These are phyloP conservation scores for Bradypodion pumilum DNA, from an alignment of 2,797 vertebrate species.

Conservation along the genomic window DNA sequence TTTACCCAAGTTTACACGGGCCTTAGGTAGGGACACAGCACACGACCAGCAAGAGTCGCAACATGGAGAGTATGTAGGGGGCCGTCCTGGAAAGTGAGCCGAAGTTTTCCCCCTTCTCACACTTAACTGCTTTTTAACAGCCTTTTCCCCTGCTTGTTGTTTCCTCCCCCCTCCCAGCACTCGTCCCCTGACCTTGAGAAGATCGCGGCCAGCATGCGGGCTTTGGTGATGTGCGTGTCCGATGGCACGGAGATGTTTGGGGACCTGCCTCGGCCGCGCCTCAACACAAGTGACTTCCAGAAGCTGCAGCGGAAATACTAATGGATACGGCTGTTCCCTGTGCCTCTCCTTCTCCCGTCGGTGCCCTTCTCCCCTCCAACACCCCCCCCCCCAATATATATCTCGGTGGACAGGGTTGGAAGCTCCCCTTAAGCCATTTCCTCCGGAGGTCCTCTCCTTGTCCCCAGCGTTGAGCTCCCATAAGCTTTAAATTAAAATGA, in stretches of 20 bases:
- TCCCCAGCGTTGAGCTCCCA: neutral
- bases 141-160: too few relatives aligned
- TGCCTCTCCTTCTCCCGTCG: neutral
- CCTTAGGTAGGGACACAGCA: too few relatives aligned
- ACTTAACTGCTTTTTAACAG: slow-evolving; percentile 44
- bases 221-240: slow-evolving; percentile 84
- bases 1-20: too few relatives aligned
- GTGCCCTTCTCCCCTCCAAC: neutral
- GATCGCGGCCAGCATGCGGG: slow-evolving; percentile 92
- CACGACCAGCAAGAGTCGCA: neutral
- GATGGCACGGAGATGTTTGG: slow-evolving; percentile 92
- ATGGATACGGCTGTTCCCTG: slow-evolving; percentile 1
- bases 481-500: slow-evolving; percentile 38
- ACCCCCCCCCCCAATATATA: neutral
- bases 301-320: slow-evolving; percentile 74
- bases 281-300: slow-evolving; percentile 92
- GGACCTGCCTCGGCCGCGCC: slow-evolving; percentile 88
- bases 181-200: slow-evolving; percentile 89
- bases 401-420: slow-evolving; percentile 21
- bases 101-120: neutral
- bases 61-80: too few relatives aligned
- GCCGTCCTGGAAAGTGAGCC: neutral
- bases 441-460: neutral
- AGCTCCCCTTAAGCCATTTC: slow-evolving; percentile 28
- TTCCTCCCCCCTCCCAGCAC: too few relatives aligned